A percentile compares a stretch with the other conserved stretches of the same genome.
Evolutionary conservation across 2,888 invertebrate species (phyloP).

Genomic region (Stenoptilia bipunctidactyla): DNA sequence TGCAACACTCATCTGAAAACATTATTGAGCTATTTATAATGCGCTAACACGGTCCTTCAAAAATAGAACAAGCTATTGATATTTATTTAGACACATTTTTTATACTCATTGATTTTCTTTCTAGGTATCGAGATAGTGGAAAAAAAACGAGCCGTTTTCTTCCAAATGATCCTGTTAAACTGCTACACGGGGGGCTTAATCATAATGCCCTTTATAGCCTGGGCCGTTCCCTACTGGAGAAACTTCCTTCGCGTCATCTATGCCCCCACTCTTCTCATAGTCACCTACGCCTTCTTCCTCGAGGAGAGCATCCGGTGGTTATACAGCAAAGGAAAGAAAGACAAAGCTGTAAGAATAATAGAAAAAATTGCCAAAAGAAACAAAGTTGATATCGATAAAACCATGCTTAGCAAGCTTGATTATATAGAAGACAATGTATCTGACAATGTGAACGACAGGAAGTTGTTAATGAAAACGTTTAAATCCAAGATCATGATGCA

Average conservation of each 20-base stretch:
- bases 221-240: constrained; percentile 57
- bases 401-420: constrained; percentile 34
- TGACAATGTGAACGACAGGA: constrained; percentile 31
- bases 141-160: constrained; percentile 46
- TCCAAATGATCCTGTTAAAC: constrained; percentile 57
- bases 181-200: constrained; percentile 53
- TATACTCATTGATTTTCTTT: not conserved
- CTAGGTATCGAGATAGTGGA: constrained; percentile 60
- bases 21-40: too few relatives aligned
- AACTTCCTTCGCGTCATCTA: constrained; percentile 52
- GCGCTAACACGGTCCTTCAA: too few relatives aligned
- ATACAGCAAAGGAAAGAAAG: constrained; percentile 50
- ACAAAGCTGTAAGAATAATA: constrained; percentile 37
- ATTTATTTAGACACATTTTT: constrained; percentile 9
- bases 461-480: constrained; percentile 46
- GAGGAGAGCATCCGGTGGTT: constrained; percentile 62
- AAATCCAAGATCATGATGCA: constrained; percentile 52
- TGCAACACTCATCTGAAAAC: too few relatives aligned
- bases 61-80: too few relatives aligned
- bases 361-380: constrained; percentile 50
- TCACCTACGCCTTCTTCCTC: constrained; percentile 46
- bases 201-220: constrained; percentile 52
- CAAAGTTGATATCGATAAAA: constrained; percentile 33
- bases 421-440: constrained; percentile 37
- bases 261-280: constrained; percentile 47